phyloP scores from a whole-genome alignment of 2,113 vertebrate genomes.

The Gallinago undulata region DNA sequence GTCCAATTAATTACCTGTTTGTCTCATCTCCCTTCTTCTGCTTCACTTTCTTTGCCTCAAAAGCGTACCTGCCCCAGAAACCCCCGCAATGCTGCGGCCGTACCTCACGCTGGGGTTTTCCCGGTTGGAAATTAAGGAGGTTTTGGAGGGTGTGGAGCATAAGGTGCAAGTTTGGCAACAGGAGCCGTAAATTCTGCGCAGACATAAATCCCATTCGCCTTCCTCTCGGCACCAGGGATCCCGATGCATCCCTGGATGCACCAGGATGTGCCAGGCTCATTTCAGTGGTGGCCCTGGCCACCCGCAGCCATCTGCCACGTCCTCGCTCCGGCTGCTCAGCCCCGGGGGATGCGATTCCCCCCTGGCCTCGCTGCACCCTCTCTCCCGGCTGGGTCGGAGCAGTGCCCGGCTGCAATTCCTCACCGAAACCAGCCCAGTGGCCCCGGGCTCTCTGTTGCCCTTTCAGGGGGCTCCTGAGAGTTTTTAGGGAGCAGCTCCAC shows the following conservation, averaged over 20 bases:
- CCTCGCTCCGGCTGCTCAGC: background rate
- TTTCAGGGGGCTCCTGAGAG: constrained; percentile 72
- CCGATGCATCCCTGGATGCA: accelerated
- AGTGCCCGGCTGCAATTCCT: background rate
- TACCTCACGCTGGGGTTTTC: accelerated
- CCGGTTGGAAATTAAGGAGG: background rate
- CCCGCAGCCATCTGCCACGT: background rate
- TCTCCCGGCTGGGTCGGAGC: background rate
- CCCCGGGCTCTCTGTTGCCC: constrained; percentile 52
- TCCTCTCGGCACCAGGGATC: no score
- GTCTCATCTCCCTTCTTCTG: background rate
- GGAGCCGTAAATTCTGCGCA: background rate
- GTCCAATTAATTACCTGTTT: background rate
- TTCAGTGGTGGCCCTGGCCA: background rate
- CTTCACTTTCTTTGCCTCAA: background rate
- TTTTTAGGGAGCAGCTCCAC: constrained; percentile 68
- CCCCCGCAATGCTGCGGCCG: accelerated
- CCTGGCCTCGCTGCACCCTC: background rate
- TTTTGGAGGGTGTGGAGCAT: background rate
- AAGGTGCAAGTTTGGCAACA: accelerated
- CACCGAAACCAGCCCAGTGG: constrained; percentile 16
- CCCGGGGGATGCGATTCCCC: background rate
- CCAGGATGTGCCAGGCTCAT: background rate
- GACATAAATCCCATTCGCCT: background rate
- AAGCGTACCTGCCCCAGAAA: background rate